A percentile compares a stretch with the other conserved stretches of the same genome.
Conservation (phyloP, 2,113 vertebrate genomes). For the Triplophysa tibetana region DNA sequence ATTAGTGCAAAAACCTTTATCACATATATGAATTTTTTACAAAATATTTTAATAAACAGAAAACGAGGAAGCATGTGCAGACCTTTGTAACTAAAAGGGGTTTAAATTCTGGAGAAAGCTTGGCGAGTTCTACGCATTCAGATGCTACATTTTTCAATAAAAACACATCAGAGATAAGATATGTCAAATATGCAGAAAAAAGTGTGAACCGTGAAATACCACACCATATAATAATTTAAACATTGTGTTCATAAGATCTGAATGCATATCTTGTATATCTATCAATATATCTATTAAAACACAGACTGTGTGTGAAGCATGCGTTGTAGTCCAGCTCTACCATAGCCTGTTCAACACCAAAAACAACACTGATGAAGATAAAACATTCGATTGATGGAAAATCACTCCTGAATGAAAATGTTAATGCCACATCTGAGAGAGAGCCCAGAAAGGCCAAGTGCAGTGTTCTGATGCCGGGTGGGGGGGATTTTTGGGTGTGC, state of each 20-base stretch:
- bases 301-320: neutral
- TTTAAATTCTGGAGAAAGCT: no score
- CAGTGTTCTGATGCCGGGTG: neutral
- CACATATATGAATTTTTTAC: no score
- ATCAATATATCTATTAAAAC: neutral
- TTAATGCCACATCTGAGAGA: constrained; percentile 46
- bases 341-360: constrained; percentile 4
- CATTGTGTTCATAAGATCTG: neutral
- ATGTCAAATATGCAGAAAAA: no score
- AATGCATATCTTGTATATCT: neutral
- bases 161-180: no score
- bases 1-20: no score
- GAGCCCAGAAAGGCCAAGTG: constrained; percentile 44
- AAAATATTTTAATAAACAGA: no score
- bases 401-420: constrained; percentile 47
- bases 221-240: neutral
- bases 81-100: no score
- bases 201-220: no score
- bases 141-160: no score
- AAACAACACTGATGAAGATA: constrained; percentile 25
- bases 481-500: constrained; percentile 29
- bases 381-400: constrained; percentile 7
- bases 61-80: no score
- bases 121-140: no score
- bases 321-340: neutral